Evolutionary conservation across 2,113 vertebrate species (phyloP).

Genomic region (Holacanthus passer): DNA sequence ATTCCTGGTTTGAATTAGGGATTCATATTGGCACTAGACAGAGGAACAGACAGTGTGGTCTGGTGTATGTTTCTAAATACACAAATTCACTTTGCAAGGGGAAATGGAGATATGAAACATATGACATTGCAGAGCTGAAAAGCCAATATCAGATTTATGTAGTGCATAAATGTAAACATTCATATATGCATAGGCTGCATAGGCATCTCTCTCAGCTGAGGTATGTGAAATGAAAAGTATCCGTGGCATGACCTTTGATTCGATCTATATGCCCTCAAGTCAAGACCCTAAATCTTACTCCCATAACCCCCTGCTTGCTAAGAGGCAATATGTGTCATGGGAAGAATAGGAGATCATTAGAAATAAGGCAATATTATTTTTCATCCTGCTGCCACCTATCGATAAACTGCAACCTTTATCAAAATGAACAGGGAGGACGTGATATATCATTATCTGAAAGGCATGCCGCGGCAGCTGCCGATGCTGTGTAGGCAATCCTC

Average conservation of each 20-base stretch:
- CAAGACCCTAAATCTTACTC: conserved; percentile 78
- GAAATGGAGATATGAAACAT: conserved; percentile 72
- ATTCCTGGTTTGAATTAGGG: conserved; percentile 80
- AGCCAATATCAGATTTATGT: conserved; percentile 67
- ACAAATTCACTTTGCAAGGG: conserved; percentile 61
- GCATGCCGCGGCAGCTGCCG: conserved; percentile 48
- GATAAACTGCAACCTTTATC: conserved; percentile 79
- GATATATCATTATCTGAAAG: conserved; percentile 80
- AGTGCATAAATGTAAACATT: conserved; percentile 64
- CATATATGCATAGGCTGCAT: conserved; percentile 53
- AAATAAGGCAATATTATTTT: conserved; percentile 77
- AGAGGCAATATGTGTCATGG: conserved; percentile 71
- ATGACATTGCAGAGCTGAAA: conserved; percentile 51
- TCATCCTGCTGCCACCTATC: conserved; percentile 66
- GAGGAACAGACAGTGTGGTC: conserved; percentile 71
- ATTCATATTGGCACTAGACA: conserved; percentile 68
- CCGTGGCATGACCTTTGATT: conserved; percentile 76
- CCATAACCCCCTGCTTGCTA: conserved; percentile 65
- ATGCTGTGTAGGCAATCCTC: conserved; percentile 80
- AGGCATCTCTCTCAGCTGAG: conserved; percentile 47
- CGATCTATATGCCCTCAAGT: conserved; percentile 71
- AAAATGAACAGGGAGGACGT: conserved; percentile 72
- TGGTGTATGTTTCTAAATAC: conserved; percentile 75
- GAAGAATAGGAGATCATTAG: conserved; percentile 76
- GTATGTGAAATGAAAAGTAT: conserved; percentile 76